Conservation (phyloP, 1,140 invertebrate genomes). For the Nasonia longicornis region DNA sequence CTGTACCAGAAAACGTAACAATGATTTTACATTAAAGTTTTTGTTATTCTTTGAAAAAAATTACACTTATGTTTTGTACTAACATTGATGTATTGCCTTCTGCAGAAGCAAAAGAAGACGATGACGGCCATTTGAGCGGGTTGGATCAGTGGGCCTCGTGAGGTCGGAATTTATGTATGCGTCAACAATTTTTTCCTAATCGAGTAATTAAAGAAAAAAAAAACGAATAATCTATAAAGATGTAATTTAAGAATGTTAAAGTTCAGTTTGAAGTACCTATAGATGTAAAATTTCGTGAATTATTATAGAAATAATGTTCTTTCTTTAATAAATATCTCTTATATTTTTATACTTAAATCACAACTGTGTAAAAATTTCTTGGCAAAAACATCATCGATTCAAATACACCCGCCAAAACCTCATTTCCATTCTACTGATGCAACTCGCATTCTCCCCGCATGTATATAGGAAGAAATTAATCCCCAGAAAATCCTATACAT, state of each 20-base stretch:
- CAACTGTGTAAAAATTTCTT: neutral
- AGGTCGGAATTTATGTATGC: conserved; percentile 48
- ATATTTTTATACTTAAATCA: no score
- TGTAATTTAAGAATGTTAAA: conserved; percentile 44
- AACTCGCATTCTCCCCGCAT: no score
- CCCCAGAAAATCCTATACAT: no score
- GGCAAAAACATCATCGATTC: neutral
- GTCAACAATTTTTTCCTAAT: conserved; percentile 1
- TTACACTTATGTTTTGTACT: no score
- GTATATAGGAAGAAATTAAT: no score
- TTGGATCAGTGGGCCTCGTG: conserved; percentile 88
- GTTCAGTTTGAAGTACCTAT: conserved; percentile 43
- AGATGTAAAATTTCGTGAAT: neutral
- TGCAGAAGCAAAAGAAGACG: conserved; percentile 67
- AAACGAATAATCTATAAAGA: conserved; percentile 46
- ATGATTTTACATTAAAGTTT: conserved; percentile 24
- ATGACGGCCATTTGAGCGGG: conserved; percentile 83
- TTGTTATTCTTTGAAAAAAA: no score
- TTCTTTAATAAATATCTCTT: no score
- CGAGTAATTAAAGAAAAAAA: conserved; percentile 41
- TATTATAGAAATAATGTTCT: no score
- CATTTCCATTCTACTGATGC: no score
- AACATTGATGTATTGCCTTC: conserved; percentile 27
- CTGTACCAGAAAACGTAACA: conserved; percentile 73
- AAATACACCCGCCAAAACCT: neutral